Conservation (phyloP, 1,140 invertebrate genomes). For the Lasioglossum albipes region DNA sequence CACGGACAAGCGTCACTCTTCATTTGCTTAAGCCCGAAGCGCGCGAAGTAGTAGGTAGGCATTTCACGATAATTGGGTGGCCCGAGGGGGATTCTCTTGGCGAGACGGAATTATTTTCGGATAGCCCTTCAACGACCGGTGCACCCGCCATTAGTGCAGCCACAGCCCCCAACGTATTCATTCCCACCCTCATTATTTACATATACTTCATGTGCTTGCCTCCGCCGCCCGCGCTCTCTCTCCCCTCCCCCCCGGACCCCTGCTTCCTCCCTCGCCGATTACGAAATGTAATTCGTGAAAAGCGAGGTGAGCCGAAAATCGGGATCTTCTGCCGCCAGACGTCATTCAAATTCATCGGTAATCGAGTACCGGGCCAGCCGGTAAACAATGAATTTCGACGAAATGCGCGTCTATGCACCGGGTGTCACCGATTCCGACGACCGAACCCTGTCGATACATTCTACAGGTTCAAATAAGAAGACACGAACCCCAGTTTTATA, state of each 20-base stretch:
- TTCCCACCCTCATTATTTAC: slow-evolving; percentile 77
- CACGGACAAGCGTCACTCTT: slow-evolving; percentile 57
- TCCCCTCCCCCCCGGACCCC: background rate
- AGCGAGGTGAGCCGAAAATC: slow-evolving; percentile 42
- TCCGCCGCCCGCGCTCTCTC: slow-evolving; percentile 21
- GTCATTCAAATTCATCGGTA: slow-evolving; percentile 43
- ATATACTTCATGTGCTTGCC: slow-evolving; percentile 74
- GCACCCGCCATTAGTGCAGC: slow-evolving; percentile 74
- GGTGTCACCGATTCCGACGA: no score
- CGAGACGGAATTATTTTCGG: slow-evolving; percentile 75
- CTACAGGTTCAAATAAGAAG: no score
- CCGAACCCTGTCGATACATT: no score
- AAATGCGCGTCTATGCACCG: slow-evolving; percentile 28
- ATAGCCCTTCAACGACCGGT: slow-evolving; percentile 74
- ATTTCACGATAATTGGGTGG: slow-evolving; percentile 76
- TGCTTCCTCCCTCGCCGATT: slow-evolving; percentile 12
- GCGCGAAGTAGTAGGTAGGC: slow-evolving; percentile 68
- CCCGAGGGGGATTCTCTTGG: slow-evolving; percentile 53
- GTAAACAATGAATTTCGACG: slow-evolving; percentile 32
- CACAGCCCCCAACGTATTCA: slow-evolving; percentile 67
- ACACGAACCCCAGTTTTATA: no score
- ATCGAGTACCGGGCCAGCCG: slow-evolving; percentile 31
- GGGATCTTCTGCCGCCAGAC: slow-evolving; percentile 45
- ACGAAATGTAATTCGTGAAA: slow-evolving; percentile 60
- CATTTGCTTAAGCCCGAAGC: slow-evolving; percentile 67